Percentiles rank a stretch among this genome's conserved stretches.
Evolutionary conservation across 2,888 invertebrate species (phyloP).

Genomic region (Ectobius pallidus): DNA sequence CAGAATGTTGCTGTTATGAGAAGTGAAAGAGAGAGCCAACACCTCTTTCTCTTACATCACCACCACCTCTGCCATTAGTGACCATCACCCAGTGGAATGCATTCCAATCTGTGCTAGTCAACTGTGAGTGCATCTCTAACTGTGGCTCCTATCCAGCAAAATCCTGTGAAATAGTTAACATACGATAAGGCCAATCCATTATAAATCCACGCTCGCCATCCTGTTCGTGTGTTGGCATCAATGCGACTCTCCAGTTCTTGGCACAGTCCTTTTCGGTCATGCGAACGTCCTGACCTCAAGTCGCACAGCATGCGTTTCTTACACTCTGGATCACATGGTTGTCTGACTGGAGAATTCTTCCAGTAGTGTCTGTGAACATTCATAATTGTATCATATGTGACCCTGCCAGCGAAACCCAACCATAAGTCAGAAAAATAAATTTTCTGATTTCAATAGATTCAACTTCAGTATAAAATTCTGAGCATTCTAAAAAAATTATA

Average conservation of each 20-base stretch:
- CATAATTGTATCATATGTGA: too few relatives aligned
- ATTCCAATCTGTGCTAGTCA: conserved; percentile 3
- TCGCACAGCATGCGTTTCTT: conserved; percentile 86
- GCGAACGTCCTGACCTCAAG: conserved; percentile 84
- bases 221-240: conserved; percentile 74
- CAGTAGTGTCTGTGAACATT: conserved; percentile 81
- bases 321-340: conserved; percentile 82
- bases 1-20: too few relatives aligned
- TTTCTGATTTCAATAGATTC: too few relatives aligned
- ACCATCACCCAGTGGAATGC: background rate
- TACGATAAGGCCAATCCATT: conserved; percentile 88
- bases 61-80: background rate
- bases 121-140: conserved; percentile 31
- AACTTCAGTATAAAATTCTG: too few relatives aligned
- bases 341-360: conserved; percentile 86
- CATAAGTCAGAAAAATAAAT: too few relatives aligned
- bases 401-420: too few relatives aligned
- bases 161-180: conserved; percentile 56
- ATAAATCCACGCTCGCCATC: conserved; percentile 88
- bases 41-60: too few relatives aligned
- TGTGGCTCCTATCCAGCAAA: conserved; percentile 42
- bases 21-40: too few relatives aligned
- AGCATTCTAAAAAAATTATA: too few relatives aligned
- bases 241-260: conserved; percentile 83
- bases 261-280: conserved; percentile 83